Evolutionary conservation across 1,140 invertebrate species (phyloP).

Genomic region (Bombus affinis): DNA sequence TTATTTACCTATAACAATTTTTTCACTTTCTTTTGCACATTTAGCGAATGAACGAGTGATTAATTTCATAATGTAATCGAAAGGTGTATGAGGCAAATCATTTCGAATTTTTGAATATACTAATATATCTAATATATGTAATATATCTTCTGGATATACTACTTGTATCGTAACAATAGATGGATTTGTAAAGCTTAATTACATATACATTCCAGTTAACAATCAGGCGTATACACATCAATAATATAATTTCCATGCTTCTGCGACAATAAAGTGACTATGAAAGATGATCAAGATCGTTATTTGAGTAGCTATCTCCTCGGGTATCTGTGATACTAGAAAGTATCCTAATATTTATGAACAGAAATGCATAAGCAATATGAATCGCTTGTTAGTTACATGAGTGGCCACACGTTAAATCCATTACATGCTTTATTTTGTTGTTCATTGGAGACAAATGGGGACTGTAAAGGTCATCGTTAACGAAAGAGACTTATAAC

Average conservation of each 20-base stretch:
- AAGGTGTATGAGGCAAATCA: not conserved
- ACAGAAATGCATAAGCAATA: too few species aligned
- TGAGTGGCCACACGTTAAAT: not conserved
- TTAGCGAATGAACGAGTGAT: too few species aligned
- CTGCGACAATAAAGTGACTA: not conserved
- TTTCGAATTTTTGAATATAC: too few species aligned
- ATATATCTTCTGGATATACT: too few species aligned
- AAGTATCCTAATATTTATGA: too few species aligned
- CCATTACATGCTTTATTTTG: not conserved
- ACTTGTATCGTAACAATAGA: too few species aligned
- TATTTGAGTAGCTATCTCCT: not conserved
- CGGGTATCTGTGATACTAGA: too few species aligned
- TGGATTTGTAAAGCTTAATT: too few species aligned
- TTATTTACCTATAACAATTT: not conserved
- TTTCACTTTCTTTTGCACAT: not conserved
- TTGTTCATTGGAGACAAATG: not conserved
- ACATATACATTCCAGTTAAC: too few species aligned
- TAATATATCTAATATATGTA: too few species aligned
- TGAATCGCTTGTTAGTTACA: too few species aligned
- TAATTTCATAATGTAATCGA: not conserved
- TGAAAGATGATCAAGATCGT: not conserved
- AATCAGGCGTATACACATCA: not conserved
- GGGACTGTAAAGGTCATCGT: not conserved
- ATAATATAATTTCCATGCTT: not conserved
- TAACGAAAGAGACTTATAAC: not conserved